phyloP scores from a whole-genome alignment of 2,113 vertebrate genomes.

The Asarcornis scutulata region DNA sequence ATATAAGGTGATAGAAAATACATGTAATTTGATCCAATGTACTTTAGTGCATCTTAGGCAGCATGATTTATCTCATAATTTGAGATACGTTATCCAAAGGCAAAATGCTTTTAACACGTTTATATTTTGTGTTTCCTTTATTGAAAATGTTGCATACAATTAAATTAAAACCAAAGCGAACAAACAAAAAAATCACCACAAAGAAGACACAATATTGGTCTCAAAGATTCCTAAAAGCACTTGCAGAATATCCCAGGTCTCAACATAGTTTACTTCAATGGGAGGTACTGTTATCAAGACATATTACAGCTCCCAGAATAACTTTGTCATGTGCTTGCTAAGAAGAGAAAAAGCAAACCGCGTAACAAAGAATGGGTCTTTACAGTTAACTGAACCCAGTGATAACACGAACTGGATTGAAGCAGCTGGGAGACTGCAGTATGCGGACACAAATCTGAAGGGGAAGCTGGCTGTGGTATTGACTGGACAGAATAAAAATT shows the following conservation, averaged over 20 bases:
- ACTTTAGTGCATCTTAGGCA: background rate
- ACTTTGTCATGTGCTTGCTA: background rate
- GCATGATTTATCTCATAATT: background rate
- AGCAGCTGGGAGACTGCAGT: background rate
- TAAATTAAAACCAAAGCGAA: background rate
- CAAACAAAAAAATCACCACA: background rate
- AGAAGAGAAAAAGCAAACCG: background rate
- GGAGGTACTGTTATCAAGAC: background rate
- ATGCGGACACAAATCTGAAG: background rate
- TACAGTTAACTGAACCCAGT: background rate
- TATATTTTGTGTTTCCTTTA: background rate
- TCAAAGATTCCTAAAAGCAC: background rate
- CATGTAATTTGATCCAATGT: background rate
- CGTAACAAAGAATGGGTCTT: background rate
- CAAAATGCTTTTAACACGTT: background rate
- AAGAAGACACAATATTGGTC: background rate
- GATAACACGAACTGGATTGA: background rate
- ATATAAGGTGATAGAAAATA: background rate
- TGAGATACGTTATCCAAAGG: background rate
- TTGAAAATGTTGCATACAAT: background rate
- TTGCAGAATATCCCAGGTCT: background rate
- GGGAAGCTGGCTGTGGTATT: background rate
- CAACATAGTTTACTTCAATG: background rate
- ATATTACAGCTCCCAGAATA: constrained; percentile 23
- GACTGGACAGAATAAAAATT: background rate